Conservation (phyloP, 2,113 vertebrate genomes). For the Candoia aspera region DNA sequence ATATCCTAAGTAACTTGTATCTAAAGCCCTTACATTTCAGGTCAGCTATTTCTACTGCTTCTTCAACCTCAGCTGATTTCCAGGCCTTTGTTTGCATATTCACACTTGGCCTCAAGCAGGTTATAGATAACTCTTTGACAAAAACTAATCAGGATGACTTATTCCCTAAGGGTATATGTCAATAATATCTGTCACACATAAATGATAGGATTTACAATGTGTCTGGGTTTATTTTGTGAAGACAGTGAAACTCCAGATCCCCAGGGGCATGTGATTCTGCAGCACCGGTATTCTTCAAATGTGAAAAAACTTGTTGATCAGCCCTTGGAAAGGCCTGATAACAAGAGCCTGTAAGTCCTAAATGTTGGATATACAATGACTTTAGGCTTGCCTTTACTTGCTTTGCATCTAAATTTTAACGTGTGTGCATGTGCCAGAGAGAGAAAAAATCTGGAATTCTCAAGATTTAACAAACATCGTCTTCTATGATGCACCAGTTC, state of each 20-base stretch:
- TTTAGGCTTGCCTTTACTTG: background rate
- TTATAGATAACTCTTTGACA: background rate
- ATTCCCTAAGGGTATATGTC: background rate
- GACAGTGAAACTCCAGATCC: background rate
- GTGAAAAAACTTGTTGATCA: background rate
- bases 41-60: background rate
- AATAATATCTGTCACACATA: background rate
- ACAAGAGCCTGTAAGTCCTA: background rate
- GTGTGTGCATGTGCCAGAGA: background rate
- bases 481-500: background rate
- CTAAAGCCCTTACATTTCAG: constrained; percentile 12
- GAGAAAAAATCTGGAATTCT: background rate
- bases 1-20: background rate
- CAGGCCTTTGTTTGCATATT: constrained; percentile 7
- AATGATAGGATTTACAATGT: background rate
- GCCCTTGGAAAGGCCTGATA: background rate
- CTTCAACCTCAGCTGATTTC: background rate
- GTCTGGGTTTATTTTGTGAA: background rate
- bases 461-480: background rate
- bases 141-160: background rate
- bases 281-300: background rate
- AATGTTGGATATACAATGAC: background rate
- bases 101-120: background rate
- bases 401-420: background rate
- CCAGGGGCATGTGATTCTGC: background rate